These are phyloP conservation scores for Oreochromis tanganicae DNA, from an alignment of 2,113 vertebrate species.

Conservation along the genomic window DNA sequence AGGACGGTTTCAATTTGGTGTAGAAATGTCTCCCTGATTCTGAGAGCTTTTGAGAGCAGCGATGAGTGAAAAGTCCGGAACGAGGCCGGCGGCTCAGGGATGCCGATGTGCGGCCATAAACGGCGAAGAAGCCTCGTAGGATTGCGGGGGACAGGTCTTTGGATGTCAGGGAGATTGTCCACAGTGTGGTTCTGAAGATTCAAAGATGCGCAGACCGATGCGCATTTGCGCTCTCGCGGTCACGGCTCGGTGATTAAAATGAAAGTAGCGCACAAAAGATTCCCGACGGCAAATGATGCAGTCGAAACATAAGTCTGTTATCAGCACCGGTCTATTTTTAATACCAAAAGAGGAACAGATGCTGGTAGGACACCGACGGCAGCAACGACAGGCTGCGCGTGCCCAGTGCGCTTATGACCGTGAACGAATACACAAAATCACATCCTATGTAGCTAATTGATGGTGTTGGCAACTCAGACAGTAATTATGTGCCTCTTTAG, in stretches of 20 bases:
- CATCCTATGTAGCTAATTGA: neutral
- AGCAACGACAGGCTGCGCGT: conserved; percentile 52
- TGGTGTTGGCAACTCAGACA: neutral
- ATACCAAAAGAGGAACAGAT: conserved; percentile 26
- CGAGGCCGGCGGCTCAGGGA: conserved; percentile 59
- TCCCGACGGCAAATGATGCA: conserved; percentile 25
- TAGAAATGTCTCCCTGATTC: neutral
- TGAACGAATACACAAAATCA: neutral
- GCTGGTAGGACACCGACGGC: conserved; percentile 38
- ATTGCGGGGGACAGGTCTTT: conserved; percentile 60
- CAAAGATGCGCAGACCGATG: conserved; percentile 69
- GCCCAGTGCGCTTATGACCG: conserved; percentile 50
- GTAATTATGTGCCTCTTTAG: neutral
- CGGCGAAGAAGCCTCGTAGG: conserved; percentile 50
- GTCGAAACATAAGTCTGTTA: conserved; percentile 23
- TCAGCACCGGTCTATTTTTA: conserved; percentile 42
- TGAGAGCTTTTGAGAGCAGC: conserved; percentile 15
- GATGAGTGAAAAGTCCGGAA: conserved; percentile 29
- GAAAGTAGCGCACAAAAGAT: conserved; percentile 41
- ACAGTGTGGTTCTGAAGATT: conserved; percentile 56
- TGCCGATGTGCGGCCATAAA: conserved; percentile 63
- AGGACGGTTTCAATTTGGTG: neutral
- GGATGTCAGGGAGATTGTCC: conserved; percentile 63
- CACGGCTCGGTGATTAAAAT: conserved; percentile 41
- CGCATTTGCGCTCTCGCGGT: conserved; percentile 50